Percentiles rank a stretch among this genome's conserved stretches.
phyloP scores from a whole-genome alignment of 2,797 vertebrate species.

The Pseudochaenichthys georgianus region DNA sequence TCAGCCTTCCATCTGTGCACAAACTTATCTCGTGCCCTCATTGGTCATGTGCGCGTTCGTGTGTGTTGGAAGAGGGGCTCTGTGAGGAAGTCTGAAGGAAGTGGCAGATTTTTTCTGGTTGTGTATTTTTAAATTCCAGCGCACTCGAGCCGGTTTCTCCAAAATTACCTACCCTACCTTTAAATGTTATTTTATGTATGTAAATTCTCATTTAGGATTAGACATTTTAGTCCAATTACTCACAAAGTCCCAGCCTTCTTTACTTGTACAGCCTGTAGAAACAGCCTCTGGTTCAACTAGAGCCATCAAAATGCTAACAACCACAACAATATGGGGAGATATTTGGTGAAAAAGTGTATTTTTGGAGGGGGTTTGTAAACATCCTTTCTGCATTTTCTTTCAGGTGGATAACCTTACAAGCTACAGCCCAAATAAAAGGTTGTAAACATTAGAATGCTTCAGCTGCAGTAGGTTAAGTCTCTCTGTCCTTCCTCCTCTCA shows the following conservation, averaged over 20 bases:
- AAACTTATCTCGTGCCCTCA: too few species aligned
- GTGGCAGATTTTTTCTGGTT: too few species aligned
- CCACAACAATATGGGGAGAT: neutral
- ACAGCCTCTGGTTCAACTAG: neutral
- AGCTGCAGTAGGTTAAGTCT: constrained; percentile 9
- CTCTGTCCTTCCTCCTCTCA: constrained; percentile 4
- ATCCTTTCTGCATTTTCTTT: neutral
- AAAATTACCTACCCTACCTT: too few species aligned
- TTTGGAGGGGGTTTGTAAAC: neutral
- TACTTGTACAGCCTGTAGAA: neutral
- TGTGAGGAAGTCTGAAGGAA: too few species aligned
- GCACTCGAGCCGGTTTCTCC: too few species aligned
- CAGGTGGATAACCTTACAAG: neutral
- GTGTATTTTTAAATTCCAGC: too few species aligned
- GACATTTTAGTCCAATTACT: neutral
- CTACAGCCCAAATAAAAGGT: neutral
- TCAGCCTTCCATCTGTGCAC: too few species aligned
- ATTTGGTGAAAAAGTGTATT: neutral
- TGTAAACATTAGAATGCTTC: neutral
- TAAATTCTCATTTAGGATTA: neutral
- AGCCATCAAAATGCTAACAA: neutral
- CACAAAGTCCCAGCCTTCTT: neutral
- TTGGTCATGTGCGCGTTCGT: too few species aligned
- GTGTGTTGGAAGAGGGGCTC: too few species aligned
- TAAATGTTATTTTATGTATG: neutral